Conservation (phyloP, 2,113 vertebrate species). For the Meleagris gallopavo region DNA sequence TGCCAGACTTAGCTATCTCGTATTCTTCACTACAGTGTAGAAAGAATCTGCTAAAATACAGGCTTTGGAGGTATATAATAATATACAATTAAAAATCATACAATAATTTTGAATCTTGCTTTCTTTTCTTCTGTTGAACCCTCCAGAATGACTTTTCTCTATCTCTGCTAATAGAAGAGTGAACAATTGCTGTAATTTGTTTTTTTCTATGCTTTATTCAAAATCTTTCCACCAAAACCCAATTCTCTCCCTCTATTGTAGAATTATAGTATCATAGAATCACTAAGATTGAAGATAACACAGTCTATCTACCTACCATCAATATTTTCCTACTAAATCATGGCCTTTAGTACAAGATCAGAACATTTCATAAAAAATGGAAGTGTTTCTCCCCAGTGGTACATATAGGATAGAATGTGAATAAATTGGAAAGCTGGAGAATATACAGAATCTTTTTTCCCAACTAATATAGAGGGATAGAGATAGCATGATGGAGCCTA, state of each 20-base stretch:
- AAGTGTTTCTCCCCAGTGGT: background rate
- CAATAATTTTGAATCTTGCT: background rate
- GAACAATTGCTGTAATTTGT: background rate
- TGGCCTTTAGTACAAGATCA: too few species aligned
- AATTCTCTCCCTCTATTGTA: background rate
- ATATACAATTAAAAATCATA: too few species aligned
- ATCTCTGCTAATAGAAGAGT: background rate
- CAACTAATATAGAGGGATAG: background rate
- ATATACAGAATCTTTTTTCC: background rate
- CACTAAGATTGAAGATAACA: too few species aligned
- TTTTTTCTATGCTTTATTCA: background rate
- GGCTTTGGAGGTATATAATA: background rate
- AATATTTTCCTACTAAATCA: too few species aligned
- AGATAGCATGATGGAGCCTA: background rate
- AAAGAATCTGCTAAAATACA: background rate
- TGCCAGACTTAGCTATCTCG: background rate
- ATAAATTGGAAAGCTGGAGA: background rate
- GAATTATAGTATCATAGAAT: too few species aligned
- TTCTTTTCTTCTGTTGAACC: background rate
- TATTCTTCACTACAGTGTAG: background rate
- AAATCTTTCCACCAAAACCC: background rate
- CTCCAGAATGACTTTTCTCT: background rate
- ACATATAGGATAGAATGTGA: background rate
- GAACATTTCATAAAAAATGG: background rate
- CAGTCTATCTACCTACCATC: too few species aligned